Evolutionary conservation across 2,113 vertebrate species (phyloP).

Genomic region (Psittacula cyanocephala): DNA sequence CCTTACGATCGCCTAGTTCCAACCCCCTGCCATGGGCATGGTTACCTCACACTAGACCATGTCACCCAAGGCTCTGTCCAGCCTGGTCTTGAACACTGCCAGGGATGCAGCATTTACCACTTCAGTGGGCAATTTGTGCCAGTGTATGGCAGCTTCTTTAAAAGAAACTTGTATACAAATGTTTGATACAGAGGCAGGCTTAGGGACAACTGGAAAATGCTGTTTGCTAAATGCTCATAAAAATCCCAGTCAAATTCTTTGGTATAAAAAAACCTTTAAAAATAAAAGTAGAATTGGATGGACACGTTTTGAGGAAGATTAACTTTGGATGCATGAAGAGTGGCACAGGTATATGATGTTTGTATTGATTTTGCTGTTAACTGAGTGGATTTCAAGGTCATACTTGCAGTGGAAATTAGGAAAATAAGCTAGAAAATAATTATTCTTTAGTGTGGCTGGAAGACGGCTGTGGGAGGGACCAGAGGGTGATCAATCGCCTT

Average conservation of each 20-base stretch:
- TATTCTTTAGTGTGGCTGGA: neutral
- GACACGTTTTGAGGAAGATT: neutral
- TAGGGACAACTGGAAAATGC: neutral
- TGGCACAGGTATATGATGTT: neutral
- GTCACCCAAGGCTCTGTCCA: neutral
- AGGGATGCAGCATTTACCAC: neutral
- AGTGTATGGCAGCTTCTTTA: neutral
- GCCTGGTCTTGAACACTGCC: neutral
- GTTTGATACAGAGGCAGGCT: neutral
- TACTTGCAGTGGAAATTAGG: neutral
- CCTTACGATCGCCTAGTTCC: neutral
- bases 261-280: neutral
- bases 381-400: neutral
- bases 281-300: neutral
- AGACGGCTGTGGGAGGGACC: neutral
- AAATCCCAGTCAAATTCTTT: neutral
- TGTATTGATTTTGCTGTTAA: neutral
- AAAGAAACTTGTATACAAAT: neutral
- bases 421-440: neutral
- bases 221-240: neutral
- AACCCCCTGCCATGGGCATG: neutral
- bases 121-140: neutral
- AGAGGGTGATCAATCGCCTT: neutral
- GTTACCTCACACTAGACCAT: neutral
- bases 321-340: neutral